Percentiles rank a stretch among this genome's conserved stretches.
Conservation (phyloP, 2,888 invertebrate species). For the Tipula lateralis region DNA sequence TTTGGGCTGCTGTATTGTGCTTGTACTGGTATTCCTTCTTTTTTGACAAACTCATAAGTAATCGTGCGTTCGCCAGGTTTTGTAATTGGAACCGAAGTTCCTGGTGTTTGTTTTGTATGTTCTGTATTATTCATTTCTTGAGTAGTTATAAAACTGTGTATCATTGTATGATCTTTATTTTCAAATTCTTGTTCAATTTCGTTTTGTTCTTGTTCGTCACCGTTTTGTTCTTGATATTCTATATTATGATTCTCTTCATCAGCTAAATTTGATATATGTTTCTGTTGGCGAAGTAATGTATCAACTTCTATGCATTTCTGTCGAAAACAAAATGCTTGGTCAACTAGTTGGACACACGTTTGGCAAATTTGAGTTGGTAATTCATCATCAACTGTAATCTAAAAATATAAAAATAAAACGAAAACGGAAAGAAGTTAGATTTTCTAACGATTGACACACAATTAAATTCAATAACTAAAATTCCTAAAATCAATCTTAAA, state of each 20-base stretch:
- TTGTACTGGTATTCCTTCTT: not conserved
- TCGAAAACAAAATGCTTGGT: slow-evolving; percentile 41
- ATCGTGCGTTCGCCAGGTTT: not conserved
- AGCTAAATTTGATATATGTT: slow-evolving; percentile 26
- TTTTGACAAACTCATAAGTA: slow-evolving; percentile 21
- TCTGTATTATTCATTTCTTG: slow-evolving; percentile 20
- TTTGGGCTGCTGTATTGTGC: not conserved
- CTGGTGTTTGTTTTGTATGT: not conserved
- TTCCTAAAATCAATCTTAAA: not conserved
- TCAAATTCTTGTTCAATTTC: not conserved
- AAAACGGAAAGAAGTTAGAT: not conserved
- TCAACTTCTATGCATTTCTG: slow-evolving; percentile 41
- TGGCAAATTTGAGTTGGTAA: slow-evolving; percentile 42
- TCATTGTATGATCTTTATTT: not conserved
- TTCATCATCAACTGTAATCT: slow-evolving; percentile 39
- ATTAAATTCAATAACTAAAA: slow-evolving; percentile 1
- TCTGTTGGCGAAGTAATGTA: slow-evolving; percentile 36
- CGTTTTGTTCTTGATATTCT: not conserved
- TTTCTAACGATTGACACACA: not conserved
- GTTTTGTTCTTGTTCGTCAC: not conserved
- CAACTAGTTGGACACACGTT: slow-evolving; percentile 39
- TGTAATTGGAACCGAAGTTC: not conserved
- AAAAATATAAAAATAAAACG: slow-evolving; percentile 14
- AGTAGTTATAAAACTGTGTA: not conserved
- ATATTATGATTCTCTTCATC: not conserved